phyloP scores from a whole-genome alignment of 2,888 invertebrate species.

The Drosophila eohydei region DNA sequence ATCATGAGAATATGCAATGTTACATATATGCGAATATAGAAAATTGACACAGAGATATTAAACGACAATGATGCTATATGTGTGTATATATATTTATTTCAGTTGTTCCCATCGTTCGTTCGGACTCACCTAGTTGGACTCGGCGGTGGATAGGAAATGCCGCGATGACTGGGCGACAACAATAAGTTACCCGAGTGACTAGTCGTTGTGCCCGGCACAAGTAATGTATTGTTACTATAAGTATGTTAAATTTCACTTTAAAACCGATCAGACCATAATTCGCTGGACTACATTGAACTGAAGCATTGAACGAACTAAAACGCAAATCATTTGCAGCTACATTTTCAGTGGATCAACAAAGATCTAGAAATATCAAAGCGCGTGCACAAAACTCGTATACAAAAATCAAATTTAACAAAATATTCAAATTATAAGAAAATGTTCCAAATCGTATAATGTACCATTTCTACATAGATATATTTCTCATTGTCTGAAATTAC shows the following conservation, averaged over 20 bases:
- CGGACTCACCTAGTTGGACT: conserved; percentile 87
- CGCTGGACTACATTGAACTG: conserved; percentile 31
- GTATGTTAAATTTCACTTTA: conserved; percentile 84
- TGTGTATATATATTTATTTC: background rate
- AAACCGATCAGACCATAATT: conserved; percentile 38
- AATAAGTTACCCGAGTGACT: conserved; percentile 85
- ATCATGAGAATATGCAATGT: conserved; percentile 37
- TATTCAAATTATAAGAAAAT: conserved; percentile 2
- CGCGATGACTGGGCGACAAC: conserved; percentile 88
- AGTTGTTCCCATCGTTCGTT: conserved; percentile 14
- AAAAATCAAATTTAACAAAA: background rate
- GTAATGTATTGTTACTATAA: conserved; percentile 86
- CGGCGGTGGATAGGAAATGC: conserved; percentile 93
- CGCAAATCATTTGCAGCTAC: conserved; percentile 37
- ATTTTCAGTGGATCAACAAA: conserved; percentile 16
- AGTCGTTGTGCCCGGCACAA: conserved; percentile 86
- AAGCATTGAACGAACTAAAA: conserved; percentile 13
- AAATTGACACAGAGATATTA: conserved; percentile 20
- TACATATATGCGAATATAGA: conserved; percentile 20
- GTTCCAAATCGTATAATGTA: background rate
- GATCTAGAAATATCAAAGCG: conserved; percentile 24
- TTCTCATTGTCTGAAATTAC: background rate
- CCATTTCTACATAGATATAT: background rate
- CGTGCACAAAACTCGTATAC: conserved; percentile 2
- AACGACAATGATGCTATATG: conserved; percentile 19